Conservation (phyloP, 2,113 vertebrate species). For the Geococcyx californianus region DNA sequence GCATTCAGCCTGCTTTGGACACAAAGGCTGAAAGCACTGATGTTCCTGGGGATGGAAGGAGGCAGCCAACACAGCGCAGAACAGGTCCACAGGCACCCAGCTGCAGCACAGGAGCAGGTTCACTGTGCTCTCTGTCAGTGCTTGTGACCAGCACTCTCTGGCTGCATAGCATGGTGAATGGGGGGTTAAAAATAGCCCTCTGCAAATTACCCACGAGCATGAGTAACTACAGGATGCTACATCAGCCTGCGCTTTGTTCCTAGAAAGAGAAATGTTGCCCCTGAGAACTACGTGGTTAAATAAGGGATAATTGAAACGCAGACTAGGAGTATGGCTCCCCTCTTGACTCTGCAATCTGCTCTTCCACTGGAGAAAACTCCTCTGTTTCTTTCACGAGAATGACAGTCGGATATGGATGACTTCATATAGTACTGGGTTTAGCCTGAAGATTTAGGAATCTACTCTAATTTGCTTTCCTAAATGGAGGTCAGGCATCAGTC, state of each 20-base stretch:
- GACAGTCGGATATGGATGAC: neutral
- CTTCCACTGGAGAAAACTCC: neutral
- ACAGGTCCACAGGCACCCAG: neutral
- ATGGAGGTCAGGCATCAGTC: neutral
- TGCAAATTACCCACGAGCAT: neutral
- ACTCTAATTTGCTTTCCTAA: neutral
- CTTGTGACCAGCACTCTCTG: neutral
- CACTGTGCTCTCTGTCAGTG: neutral
- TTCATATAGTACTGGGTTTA: neutral
- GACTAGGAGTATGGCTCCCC: neutral
- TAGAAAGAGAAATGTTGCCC: neutral
- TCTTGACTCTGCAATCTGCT: neutral
- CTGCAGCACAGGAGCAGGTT: neutral
- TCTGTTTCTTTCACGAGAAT: neutral
- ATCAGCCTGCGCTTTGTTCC: neutral
- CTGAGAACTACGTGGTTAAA: neutral
- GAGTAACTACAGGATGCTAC: neutral
- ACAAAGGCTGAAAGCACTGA: neutral
- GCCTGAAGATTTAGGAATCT: neutral
- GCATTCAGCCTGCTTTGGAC: neutral
- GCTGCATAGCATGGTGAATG: fast-evolving
- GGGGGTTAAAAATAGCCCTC: neutral
- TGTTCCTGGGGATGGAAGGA: neutral
- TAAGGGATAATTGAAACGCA: neutral
- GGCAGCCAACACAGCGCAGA: neutral